phyloP scores from a whole-genome alignment of 1,140 invertebrate genomes.

The Maniola jurtina region DNA sequence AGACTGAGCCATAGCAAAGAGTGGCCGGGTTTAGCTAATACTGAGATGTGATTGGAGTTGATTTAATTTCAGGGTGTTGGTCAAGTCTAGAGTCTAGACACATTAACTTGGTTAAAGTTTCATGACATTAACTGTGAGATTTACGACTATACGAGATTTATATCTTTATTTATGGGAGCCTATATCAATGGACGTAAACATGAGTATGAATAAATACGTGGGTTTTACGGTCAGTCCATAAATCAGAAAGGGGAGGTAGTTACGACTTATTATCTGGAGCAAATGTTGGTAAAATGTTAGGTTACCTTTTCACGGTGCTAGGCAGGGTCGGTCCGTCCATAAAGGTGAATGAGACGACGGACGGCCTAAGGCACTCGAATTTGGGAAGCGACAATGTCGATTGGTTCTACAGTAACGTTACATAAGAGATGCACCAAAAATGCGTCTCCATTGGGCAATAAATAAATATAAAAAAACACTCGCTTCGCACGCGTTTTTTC shows the following conservation, averaged over 20 bases:
- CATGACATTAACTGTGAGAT: constrained; percentile 5
- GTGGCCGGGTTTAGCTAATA: too few relatives aligned
- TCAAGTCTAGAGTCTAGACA: background rate
- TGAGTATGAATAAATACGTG: constrained; percentile 13
- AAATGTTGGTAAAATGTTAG: background rate
- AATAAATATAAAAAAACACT: too few relatives aligned
- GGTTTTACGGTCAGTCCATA: constrained; percentile 6
- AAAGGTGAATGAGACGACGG: too few relatives aligned
- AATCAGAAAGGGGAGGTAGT: constrained; percentile 6
- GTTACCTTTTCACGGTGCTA: background rate
- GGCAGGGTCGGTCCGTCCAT: too few relatives aligned
- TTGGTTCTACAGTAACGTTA: too few relatives aligned
- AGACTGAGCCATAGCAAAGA: too few relatives aligned
- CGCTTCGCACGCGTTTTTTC: too few relatives aligned
- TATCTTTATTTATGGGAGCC: constrained; percentile 4
- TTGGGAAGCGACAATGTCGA: too few relatives aligned
- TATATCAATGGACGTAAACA: constrained; percentile 9
- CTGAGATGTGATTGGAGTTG: background rate
- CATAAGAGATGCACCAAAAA: too few relatives aligned
- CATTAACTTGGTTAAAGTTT: background rate
- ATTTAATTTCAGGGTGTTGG: background rate
- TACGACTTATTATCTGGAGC: background rate
- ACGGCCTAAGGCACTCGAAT: too few relatives aligned
- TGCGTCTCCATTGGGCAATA: too few relatives aligned
- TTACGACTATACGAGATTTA: constrained; percentile 11